Evolutionary conservation across 2,888 invertebrate genomes (phyloP), one percentile per base, ranked within the genome.

Genomic region (Hypolimnas misippus): DNA sequence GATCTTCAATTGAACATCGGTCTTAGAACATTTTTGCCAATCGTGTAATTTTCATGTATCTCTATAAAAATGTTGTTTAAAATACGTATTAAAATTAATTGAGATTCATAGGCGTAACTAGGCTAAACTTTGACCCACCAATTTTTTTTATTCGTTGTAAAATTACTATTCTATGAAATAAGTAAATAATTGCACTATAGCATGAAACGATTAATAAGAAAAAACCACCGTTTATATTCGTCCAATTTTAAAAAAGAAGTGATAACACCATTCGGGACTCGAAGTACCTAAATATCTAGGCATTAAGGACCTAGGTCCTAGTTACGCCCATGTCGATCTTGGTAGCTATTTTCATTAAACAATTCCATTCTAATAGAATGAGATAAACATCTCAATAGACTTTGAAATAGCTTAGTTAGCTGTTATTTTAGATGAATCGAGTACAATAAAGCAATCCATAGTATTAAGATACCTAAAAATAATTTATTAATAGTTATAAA

Each of bases 381-480:
- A 57, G 49, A 52, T 57, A 29, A 33, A 50, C 59, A 57, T 56
- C 33, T 53, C 54, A 38, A 63, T 57, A 60, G 19, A 46, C 58
- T 35, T 38, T 57, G 40, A 25, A 3, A 63, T 59, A 63, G 60
- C 52, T 53, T 60, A 62, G 57, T 62, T 65, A 72, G 59, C 51
- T 70, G 54, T 68, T 80, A 78, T 73, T 73, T 73, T 82, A 84
- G 80, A 71, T 69, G 77, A 79, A 75, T 73, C n/a, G 82, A 89
- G 88, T 90, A 89, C 89, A 89, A 89, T 86, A 85, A 84, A 78
- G 77, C 79, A 82, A 83, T 83, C 82, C 68, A 73, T 78, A 78
- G 72, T 71, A 72, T 77, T 82, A 77, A 70, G 79, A 77, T 78
- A 80, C 80, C 79, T 83, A 80, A 73, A 70, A 49, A 67, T 76